Evolutionary conservation across 2,797 vertebrate genomes (phyloP).

Genomic region (Tragopan temminckii): DNA sequence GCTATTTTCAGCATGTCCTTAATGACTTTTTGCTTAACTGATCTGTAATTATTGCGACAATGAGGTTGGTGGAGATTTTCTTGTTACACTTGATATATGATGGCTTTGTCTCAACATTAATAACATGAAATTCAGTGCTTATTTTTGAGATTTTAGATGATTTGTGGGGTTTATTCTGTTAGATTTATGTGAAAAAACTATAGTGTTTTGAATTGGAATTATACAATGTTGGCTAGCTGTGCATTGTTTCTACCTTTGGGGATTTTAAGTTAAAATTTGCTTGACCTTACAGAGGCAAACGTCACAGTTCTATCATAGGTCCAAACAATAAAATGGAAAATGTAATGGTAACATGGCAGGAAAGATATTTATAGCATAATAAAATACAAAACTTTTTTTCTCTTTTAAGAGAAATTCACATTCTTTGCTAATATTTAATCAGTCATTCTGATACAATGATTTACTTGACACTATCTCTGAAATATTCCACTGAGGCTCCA

Average conservation of each 20-base stretch:
- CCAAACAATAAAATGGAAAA: conserved; percentile 27
- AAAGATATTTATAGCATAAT: conserved; percentile 22
- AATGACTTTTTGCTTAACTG: neutral
- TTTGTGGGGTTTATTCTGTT: neutral
- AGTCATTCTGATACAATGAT: conserved; percentile 62
- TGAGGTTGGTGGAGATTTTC: neutral
- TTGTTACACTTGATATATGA: neutral
- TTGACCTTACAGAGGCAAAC: conserved; percentile 41
- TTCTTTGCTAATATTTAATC: conserved; percentile 69
- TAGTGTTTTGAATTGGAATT: neutral
- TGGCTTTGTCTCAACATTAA: neutral
- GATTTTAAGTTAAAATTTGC: conserved; percentile 59
- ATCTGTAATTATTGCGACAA: neutral
- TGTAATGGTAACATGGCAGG: neutral
- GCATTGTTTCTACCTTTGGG: conserved; percentile 26
- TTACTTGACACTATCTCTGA: conserved; percentile 58
- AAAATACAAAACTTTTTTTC: neutral
- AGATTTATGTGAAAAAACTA: neutral
- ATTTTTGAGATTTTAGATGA: neutral
- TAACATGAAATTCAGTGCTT: neutral
- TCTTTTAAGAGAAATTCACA: conserved; percentile 44
- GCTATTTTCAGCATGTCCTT: neutral
- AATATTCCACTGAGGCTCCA: conserved; percentile 50
- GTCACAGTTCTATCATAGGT: conserved; percentile 20
- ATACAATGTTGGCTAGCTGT: neutral